Percentiles rank a stretch among this genome's conserved stretches.
phyloP scores from a whole-genome alignment of 2,888 invertebrate species.

The Drosophila quinaria region DNA sequence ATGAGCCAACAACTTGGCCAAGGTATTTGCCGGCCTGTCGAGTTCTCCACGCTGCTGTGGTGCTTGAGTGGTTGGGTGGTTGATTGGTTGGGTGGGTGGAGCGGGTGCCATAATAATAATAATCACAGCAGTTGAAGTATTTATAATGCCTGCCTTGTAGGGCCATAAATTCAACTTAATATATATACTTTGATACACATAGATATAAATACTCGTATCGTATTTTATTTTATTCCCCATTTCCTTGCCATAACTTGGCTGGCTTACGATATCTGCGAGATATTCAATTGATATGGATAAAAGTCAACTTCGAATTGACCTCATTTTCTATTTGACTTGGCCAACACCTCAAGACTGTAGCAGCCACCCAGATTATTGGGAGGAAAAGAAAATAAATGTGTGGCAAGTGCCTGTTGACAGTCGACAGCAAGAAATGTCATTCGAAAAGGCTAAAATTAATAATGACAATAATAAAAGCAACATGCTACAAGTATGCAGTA shows the following conservation, averaged over 20 bases:
- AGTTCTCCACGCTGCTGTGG: conserved; percentile 20
- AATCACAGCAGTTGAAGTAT: conserved; percentile 77
- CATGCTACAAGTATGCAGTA: conserved; percentile 18
- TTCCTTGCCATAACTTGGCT: conserved; percentile 25
- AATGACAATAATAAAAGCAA: conserved; percentile 39
- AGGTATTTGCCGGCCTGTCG: conserved; percentile 36
- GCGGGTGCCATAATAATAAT: conserved; percentile 58
- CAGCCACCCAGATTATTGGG: neutral
- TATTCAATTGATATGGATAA: neutral
- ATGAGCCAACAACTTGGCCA: conserved; percentile 56
- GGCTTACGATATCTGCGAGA: conserved; percentile 4
- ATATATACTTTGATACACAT: conserved; percentile 22
- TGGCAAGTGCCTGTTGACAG: conserved; percentile 83
- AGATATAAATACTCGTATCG: conserved; percentile 9
- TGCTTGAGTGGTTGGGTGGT: neutral
- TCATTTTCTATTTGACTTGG: neutral
- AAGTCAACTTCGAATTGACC: conserved; percentile 13
- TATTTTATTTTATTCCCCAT: conserved; percentile 32
- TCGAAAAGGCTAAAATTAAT: conserved; percentile 58
- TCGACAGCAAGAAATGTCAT: conserved; percentile 79
- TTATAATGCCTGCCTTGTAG: conserved; percentile 68
- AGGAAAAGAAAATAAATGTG: conserved; percentile 71
- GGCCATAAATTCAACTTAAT: conserved; percentile 68
- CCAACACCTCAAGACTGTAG: neutral
- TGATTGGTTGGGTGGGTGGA: neutral